phyloP scores from a whole-genome alignment of 2,797 vertebrate genomes.

The Cichlasoma orientale region DNA sequence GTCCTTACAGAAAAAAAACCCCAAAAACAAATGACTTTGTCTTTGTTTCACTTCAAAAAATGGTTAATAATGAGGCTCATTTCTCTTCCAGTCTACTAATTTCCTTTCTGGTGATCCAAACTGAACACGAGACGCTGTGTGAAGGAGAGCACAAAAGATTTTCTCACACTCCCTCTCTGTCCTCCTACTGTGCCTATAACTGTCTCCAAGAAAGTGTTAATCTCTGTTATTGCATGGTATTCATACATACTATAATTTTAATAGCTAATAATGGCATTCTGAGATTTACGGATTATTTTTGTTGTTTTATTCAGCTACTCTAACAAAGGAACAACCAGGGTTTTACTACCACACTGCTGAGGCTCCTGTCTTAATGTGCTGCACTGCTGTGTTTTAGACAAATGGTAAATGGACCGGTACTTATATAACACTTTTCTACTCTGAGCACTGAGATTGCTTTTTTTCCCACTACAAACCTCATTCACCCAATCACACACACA shows the following conservation, averaged over 20 bases:
- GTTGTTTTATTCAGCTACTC: not conserved
- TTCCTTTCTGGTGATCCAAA: not conserved
- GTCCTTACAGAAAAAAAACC: not conserved
- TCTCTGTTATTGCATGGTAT: constrained; percentile 1
- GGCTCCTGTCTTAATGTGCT: too few relatives aligned
- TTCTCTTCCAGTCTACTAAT: not conserved
- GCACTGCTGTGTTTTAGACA: too few relatives aligned
- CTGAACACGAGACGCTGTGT: constrained; percentile 1
- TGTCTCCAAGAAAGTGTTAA: not conserved
- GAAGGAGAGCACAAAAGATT: constrained; percentile 10
- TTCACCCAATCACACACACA: too few relatives aligned
- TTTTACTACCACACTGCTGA: too few relatives aligned
- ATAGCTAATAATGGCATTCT: not conserved
- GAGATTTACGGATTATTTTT: not conserved
- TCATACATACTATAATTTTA: not conserved
- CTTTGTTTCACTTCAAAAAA: not conserved
- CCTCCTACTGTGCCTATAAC: constrained; percentile 17
- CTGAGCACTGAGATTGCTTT: too few relatives aligned
- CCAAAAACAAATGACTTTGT: not conserved
- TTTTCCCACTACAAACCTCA: too few relatives aligned
- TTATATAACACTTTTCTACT: too few relatives aligned
- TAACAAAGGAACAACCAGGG: too few relatives aligned
- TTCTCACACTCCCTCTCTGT: constrained; percentile 31
- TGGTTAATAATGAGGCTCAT: not conserved
- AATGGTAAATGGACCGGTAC: too few relatives aligned